Evolutionary conservation across 2,797 vertebrate genomes (phyloP), one percentile per base, ranked within the genome.

Genomic region (Helarctos malayanus): DNA sequence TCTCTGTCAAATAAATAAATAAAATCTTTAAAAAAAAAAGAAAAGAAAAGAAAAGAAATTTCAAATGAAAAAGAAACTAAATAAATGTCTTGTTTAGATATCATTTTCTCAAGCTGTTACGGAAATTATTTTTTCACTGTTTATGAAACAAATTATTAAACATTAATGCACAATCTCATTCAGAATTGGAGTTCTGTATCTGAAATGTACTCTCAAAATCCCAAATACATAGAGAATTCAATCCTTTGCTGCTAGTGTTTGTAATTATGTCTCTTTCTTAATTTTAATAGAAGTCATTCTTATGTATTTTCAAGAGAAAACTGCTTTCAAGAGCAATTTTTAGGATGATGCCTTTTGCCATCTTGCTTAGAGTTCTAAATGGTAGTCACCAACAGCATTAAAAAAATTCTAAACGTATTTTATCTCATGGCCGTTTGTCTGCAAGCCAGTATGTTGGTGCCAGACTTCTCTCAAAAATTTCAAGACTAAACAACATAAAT

Each of bases 1-100:
- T 38, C 35, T 38, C 35, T 38, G 35, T 38, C 35, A 38, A 38
- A 3, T 38, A 38, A 38, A 38, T 38, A 38, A 38, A 38, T 38
- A 38, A 38, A 38, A 38, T 38, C 35, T 38, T 38, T 38, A 38
- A 38, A 38, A 38, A 38, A 38, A 38, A 35, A 35, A 35, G 35
- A 35, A 35, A 38, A 38, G 35, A 38, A 38, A 38, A 38, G 2
- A 96, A 97, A 96, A 95, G 13, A 97, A 95, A 92, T 85, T 85
- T 7, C 0, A 68, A 91, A 54, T 65, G 29, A 85, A 95, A 7
- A 12, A 9, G 0, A 91, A 65, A 93, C 41, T 54, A 85, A 79
- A 57, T 27, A 35, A 63, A 91, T 57, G 0, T 1, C 65, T 71
- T 93, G 5, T 95, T 97, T 96, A 57, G 95, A 79, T 82, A 73